Base-by-base conservation (phyloP, 2,888 invertebrate species). In the Rhodophaea formosa region DNA sequence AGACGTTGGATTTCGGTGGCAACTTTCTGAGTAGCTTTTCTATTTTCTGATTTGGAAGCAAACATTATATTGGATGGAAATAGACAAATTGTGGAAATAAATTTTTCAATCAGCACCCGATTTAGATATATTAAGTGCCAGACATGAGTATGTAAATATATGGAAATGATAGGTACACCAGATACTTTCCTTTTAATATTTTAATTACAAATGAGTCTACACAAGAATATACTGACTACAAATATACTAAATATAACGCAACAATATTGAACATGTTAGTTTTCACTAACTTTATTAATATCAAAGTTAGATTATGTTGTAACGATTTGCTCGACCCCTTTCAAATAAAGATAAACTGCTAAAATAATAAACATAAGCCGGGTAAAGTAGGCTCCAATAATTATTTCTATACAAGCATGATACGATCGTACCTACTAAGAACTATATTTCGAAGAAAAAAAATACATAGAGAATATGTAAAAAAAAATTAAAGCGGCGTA, bases 371-470 rank as follows among this genome's bases (percentile, higher is more conserved):
- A 54, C 53, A 44, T 35, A 44, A 42, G 52, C 44, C 10, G 10
- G 53, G 17, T 57, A 17, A 44, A 39, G 53, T 57, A 53, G 10
- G 42, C 49, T 54, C 35, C 39, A 56, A 56, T 47, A 56, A 56
- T 56, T 59, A 59, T 56, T 56, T 59, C 52, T 42, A 30, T 44
- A 44, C 15, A 49, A 47, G 54, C 45, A 10, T 42, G 42, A 12
- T 43, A n/a, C 53, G 32, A 10, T 6, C 7, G 12, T 10, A 35
- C 35, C 1, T 35, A 35, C 32, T 32, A 32, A 1, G 7, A 8
- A 32, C 1, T n/a, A n/a, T n/a, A n/a, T n/a, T n/a, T n/a, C n/a
- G n/a, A n/a, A n/a, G n/a, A n/a, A n/a, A n/a, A n/a, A n/a, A n/a
- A n/a, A n/a, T n/a, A n/a, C n/a, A n/a, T n/a, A n/a, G n/a, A n/a